A percentile compares a stretch with the other conserved stretches of the same genome.
phyloP scores from a whole-genome alignment of 2,797 vertebrate genomes.

The Steatocranus sp. region DNA sequence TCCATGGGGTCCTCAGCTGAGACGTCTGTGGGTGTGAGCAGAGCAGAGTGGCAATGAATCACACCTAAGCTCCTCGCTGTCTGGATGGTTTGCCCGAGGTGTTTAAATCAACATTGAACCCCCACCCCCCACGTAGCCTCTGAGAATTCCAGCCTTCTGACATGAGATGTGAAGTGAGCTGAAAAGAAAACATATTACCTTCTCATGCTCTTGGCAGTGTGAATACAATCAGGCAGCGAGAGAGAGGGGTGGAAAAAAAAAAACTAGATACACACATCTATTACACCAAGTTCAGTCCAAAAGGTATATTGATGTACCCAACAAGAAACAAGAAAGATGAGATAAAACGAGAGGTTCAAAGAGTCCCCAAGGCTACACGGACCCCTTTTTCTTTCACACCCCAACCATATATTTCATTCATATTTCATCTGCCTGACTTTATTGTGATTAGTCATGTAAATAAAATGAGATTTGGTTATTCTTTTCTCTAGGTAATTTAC shows the following conservation, averaged over 20 bases:
- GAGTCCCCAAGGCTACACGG: slow-evolving; percentile 34
- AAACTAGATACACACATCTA: slow-evolving; percentile 49
- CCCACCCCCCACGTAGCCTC: background rate
- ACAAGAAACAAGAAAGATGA: slow-evolving; percentile 55
- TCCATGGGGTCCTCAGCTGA: slow-evolving; percentile 76
- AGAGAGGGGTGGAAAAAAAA: background rate
- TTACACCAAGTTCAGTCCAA: slow-evolving; percentile 52
- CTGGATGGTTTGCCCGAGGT: slow-evolving; percentile 42
- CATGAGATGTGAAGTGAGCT: slow-evolving; percentile 29
- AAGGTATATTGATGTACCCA: slow-evolving; percentile 59
- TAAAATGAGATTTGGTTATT: slow-evolving; percentile 81
- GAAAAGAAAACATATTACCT: slow-evolving; percentile 58
- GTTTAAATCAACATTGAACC: slow-evolving; percentile 22
- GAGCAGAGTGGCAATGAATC: slow-evolving; percentile 45
- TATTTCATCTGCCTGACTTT: slow-evolving; percentile 74
- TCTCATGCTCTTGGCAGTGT: slow-evolving; percentile 54
- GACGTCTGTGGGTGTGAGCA: slow-evolving; percentile 72
- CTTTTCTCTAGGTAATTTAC: slow-evolving; percentile 79
- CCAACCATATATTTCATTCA: slow-evolving; percentile 65
- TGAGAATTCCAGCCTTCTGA: slow-evolving; percentile 40
- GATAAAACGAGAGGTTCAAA: slow-evolving; percentile 63
- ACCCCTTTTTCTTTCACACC: slow-evolving; percentile 28
- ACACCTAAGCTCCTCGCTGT: slow-evolving; percentile 31
- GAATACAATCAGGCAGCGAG: slow-evolving; percentile 47
- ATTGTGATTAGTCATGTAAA: slow-evolving; percentile 83